A percentile compares a stretch with the other conserved stretches of the same genome.
Evolutionary conservation across 2,113 vertebrate genomes (phyloP).

Genomic region (Corythoichthys haematopterus): DNA sequence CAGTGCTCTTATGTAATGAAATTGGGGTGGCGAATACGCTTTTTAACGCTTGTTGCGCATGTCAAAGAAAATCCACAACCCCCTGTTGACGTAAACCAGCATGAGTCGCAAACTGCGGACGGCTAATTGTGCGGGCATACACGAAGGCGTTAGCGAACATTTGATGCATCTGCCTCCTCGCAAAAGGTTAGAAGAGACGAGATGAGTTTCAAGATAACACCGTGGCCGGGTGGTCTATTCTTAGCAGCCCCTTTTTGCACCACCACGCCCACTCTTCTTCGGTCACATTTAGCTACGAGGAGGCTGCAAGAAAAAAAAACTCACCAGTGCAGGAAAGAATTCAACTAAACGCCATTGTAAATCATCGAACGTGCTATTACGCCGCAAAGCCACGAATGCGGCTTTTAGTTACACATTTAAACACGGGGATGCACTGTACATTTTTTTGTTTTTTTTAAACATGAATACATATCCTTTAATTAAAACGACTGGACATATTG

Average conservation of each 20-base stretch:
- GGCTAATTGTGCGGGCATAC: background rate
- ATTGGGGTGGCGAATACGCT: conserved; percentile 14
- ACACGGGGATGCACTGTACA: background rate
- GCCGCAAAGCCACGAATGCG: background rate
- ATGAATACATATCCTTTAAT: too few species aligned
- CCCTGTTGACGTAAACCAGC: conserved; percentile 4
- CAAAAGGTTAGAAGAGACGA: conserved; percentile 31
- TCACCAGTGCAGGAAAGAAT: background rate
- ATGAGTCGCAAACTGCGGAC: conserved; percentile 15
- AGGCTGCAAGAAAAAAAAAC: conserved; percentile 16
- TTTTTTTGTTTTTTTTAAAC: background rate
- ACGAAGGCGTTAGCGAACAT: background rate
- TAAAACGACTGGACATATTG: background rate
- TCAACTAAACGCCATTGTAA: background rate
- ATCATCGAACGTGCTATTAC: background rate
- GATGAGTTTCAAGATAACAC: conserved; percentile 31
- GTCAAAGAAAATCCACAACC: conserved; percentile 20
- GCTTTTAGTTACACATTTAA: background rate
- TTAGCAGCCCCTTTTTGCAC: conserved; percentile 22
- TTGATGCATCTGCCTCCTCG: conserved; percentile 11
- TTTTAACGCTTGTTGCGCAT: conserved; percentile 58
- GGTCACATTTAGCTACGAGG: conserved; percentile 5
- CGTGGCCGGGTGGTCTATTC: conserved; percentile 45
- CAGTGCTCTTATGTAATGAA: conserved; percentile 36
- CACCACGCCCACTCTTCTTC: conserved; percentile 54